Base-by-base conservation (phyloP, 1,140 invertebrate genomes). In the Conus ventricosus region DNA sequence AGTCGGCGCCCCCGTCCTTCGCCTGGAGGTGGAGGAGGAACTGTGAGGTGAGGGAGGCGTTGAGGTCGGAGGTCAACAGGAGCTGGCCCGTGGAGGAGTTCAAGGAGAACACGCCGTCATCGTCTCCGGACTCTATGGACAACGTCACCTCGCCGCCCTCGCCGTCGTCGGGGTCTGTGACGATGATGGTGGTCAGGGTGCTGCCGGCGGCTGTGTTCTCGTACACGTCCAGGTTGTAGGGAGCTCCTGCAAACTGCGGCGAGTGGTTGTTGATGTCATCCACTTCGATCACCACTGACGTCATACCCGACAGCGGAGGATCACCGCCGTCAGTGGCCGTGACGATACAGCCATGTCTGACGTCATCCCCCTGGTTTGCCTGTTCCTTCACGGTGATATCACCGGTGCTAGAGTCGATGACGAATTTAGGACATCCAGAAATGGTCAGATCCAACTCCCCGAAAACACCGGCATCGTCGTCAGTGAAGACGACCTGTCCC, bases 251-350 rank as follows among this genome's bases (percentile, higher is more conserved):
- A 67, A 84, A 84, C 57, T 15, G n/a, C 13, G 82, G 82, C 55
- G 54, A 7, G 20, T 84, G 23, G 15, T 84, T 25, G 82, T 84
- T 84, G 82, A 84, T n/a, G 55, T 84, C 55, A 63, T 13, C 17
- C 60, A 84, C 82, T 2, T 15, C 23, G 13, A 84, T 25, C 23
- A 84, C 57, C 25, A 84, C 54, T 25, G 82, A 84, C 54, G 82
- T 39, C 57, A 67, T 25, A 4, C 82, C 82, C 4, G 82, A 63
- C 25, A 6, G 23, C 5, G 82, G 23, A 8, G 82, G 82, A 6
- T 23, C 20, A 54, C 82, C 57, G 20, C 55, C 55, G 57, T 84
- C 82, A 0, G 57, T 67, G 13, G 82, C 82, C 55, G 57, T 63
- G 20, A 84, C 82, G 23, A 84, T 15, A 63, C 82, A 84, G 20